Evolutionary conservation across 2,113 vertebrate species (phyloP).

Genomic region (Malurus melanocephalus): DNA sequence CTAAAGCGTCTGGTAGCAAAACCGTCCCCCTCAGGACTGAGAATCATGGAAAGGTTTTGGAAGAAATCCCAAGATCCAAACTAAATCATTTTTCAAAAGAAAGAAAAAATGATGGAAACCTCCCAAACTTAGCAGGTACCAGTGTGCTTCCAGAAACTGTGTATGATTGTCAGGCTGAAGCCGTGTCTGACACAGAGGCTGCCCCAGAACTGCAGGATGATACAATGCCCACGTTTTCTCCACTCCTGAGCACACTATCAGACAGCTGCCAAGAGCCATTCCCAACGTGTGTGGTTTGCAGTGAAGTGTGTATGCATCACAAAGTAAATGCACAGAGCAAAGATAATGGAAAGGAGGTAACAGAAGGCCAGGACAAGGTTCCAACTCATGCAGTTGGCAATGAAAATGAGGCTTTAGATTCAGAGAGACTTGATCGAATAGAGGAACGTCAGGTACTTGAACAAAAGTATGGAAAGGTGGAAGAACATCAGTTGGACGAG

Average conservation of each 20-base stretch:
- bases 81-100: neutral
- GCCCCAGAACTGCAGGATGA: neutral
- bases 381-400: neutral
- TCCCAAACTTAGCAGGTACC: neutral
- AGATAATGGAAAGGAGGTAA: neutral
- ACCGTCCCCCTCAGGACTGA: neutral
- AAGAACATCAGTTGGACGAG: neutral
- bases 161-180: neutral
- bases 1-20: neutral
- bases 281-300: neutral
- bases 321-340: neutral
- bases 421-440: neutral
- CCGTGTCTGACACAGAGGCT: neutral
- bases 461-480: neutral
- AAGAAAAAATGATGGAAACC: neutral
- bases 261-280: neutral
- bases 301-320: neutral
- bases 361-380: neutral
- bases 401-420: neutral
- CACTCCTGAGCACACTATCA: neutral
- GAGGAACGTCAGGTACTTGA: neutral
- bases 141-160: neutral
- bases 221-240: neutral
- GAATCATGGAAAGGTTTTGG: neutral
- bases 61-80: constrained; percentile 8